Base-by-base conservation (phyloP, 2,888 invertebrate species). In the Drosophila flavopinicola region DNA sequence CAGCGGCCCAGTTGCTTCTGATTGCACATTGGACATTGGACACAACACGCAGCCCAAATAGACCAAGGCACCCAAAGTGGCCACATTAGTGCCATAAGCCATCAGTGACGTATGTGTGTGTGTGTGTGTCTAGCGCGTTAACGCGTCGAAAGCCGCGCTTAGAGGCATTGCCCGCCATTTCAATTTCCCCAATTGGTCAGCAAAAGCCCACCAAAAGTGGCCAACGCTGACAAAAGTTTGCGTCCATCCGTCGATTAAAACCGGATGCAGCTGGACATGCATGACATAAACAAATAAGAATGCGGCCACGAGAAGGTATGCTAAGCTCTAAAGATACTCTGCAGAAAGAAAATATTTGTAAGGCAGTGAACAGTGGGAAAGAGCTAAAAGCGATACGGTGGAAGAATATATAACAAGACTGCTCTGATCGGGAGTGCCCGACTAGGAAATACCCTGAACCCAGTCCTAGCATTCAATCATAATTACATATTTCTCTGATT, bases 141-240 rank as follows among this genome's bases (percentile, higher is more conserved):
- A 78, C 75, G 79, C 78, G 85, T 68, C 48, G 78, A 80, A 78
- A 83, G 66, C 66, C 38, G 68, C 70, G 79, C 85, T 84, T 78
- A 63, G 85, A 78, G 82, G 70, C 80, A 80, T 70, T 45, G 53
- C 48, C 57, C 17, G 60, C 52, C 61, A 64, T 71, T 74, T 71
- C 74, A 75, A 74, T 74, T 75, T 74, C 35, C 53, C 49, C 59
- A 44, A 44, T 58, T 66, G 63, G 27, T 54, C 30, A 25, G 27
- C 39, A 10, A 42, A 60, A 56, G 47, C 20, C 56, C 17, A 39
- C 45, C 27, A 37, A 58, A 64, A 69, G 53, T 29, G 48, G 5
- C 13, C 37, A 60, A 47, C 35, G 42, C 13, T 67, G 76, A 58
- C 76, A 66, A 76, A 71, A 78, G 68, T 67, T 58, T 60, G 47